Evolutionary conservation across 2,888 invertebrate genomes (phyloP).

Genomic region (Chrysolina oricalcia): DNA sequence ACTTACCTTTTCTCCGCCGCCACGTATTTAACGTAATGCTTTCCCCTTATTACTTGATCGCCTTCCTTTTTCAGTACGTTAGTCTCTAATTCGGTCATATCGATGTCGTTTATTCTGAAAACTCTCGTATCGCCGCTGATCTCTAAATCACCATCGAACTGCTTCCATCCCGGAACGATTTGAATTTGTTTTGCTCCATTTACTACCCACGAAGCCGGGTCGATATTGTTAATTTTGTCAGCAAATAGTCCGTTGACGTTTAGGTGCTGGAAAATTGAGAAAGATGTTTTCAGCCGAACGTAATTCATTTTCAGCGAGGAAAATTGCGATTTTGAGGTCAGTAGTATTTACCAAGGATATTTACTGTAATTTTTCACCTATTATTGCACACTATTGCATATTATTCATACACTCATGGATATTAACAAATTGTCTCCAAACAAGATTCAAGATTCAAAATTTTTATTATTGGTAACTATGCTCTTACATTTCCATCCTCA

Average conservation of each 20-base stretch:
- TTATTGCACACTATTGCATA: too few species aligned
- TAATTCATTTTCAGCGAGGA: too few species aligned
- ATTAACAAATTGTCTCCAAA: too few species aligned
- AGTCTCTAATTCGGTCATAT: constrained; percentile 69
- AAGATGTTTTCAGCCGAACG: neutral
- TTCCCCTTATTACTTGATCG: constrained; percentile 72
- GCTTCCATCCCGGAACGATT: constrained; percentile 73
- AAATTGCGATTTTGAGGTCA: neutral
- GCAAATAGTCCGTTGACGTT: constrained; percentile 68
- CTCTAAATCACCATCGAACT: constrained; percentile 69
- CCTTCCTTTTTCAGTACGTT: constrained; percentile 69
- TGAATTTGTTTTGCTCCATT: constrained; percentile 69
- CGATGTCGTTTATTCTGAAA: constrained; percentile 71
- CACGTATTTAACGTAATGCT: constrained; percentile 68
- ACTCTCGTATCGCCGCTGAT: constrained; percentile 70
- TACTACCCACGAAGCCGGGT: constrained; percentile 70
- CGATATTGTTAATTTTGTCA: constrained; percentile 71
- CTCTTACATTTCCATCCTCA: too few species aligned
- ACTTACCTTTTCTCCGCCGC: constrained; percentile 56
- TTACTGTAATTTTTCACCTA: too few species aligned
- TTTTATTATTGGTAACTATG: too few species aligned
- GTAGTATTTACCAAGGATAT: too few species aligned
- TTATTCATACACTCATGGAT: too few species aligned
- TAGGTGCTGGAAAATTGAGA: constrained; percentile 31
- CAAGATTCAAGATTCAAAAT: too few species aligned